Percentiles rank a stretch among this genome's conserved stretches.
phyloP scores from a whole-genome alignment of 2,888 invertebrate genomes.

The Dascillus cervinus region DNA sequence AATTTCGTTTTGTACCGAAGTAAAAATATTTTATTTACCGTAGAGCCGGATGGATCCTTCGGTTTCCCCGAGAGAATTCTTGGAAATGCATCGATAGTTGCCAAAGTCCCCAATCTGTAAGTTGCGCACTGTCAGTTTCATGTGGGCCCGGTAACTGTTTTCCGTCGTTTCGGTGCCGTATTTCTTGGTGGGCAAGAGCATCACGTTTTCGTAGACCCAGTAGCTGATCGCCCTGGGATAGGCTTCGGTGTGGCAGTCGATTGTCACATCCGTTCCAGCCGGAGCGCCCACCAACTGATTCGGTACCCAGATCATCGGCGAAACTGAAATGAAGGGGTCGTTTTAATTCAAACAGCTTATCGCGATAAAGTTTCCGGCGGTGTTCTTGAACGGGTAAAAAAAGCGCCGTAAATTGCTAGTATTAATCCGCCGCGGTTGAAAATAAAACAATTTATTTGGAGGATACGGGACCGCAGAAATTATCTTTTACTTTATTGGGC shows the following conservation, averaged over 20 bases:
- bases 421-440: slow-evolving; percentile 12
- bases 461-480: slow-evolving; percentile 12
- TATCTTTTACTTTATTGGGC: slow-evolving; percentile 15
- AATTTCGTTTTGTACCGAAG: slow-evolving; percentile 16
- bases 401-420: slow-evolving; percentile 10
- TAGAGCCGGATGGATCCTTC: slow-evolving; percentile 88
- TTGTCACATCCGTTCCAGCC: slow-evolving; percentile 81
- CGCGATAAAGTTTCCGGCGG: too few relatives aligned
- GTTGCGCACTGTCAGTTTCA: slow-evolving; percentile 81
- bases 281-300: slow-evolving; percentile 91
- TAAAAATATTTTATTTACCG: slow-evolving; percentile 52
- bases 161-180: slow-evolving; percentile 77
- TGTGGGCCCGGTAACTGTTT: slow-evolving; percentile 82
- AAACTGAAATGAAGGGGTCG: slow-evolving; percentile 54
- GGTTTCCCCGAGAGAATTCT: slow-evolving; percentile 88
- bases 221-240: slow-evolving; percentile 88
- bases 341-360: too few relatives aligned
- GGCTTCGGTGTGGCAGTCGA: slow-evolving; percentile 90
- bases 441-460: slow-evolving; percentile 11
- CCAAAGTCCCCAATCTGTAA: slow-evolving; percentile 80
- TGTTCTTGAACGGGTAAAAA: slow-evolving; percentile 8
- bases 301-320: slow-evolving; percentile 91
- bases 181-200: slow-evolving; percentile 84
- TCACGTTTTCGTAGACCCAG: slow-evolving; percentile 85
- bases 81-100: slow-evolving; percentile 87